Percentiles rank a stretch among this genome's conserved stretches.
These are phyloP conservation scores for Triplophysa siluroides DNA, from an alignment of 2,113 vertebrate genomes.

Conservation along the genomic window DNA sequence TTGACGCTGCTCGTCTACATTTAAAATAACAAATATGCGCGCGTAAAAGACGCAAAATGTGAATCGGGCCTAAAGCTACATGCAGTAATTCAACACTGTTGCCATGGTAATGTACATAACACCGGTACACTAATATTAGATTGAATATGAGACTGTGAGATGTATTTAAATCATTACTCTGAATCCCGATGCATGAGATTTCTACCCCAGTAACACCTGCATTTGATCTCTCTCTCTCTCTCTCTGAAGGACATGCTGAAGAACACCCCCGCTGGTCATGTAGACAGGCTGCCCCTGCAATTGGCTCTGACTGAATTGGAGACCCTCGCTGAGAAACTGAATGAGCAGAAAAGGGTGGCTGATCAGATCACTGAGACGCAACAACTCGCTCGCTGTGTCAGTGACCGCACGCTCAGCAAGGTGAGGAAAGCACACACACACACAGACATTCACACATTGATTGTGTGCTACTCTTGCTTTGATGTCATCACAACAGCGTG, in stretches of 20 bases:
- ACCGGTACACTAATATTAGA: too few relatives aligned
- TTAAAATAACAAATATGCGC: too few relatives aligned
- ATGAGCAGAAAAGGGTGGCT: conserved; percentile 91
- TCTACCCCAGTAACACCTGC: background rate
- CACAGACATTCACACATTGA: background rate
- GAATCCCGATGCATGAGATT: too few relatives aligned
- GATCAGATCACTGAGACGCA: conserved; percentile 95
- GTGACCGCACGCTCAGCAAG: conserved; percentile 91
- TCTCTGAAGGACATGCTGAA: conserved; percentile 90
- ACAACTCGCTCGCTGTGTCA: conserved; percentile 88
- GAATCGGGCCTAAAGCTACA: too few relatives aligned
- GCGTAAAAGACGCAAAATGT: too few relatives aligned
- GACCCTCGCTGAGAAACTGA: conserved; percentile 91
- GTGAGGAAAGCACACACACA: conserved; percentile 62
- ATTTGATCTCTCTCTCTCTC: background rate
- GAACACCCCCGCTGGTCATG: conserved; percentile 89
- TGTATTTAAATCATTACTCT: too few relatives aligned
- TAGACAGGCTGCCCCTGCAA: conserved; percentile 90
- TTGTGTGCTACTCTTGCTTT: background rate
- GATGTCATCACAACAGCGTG: background rate
- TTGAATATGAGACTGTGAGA: too few relatives aligned
- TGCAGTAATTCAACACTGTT: too few relatives aligned
- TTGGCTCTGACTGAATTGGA: conserved; percentile 96
- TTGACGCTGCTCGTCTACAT: too few relatives aligned
- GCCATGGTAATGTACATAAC: too few relatives aligned